Evolutionary conservation across 2,888 invertebrate species (phyloP).

Genomic region (Macrophya annulata): DNA sequence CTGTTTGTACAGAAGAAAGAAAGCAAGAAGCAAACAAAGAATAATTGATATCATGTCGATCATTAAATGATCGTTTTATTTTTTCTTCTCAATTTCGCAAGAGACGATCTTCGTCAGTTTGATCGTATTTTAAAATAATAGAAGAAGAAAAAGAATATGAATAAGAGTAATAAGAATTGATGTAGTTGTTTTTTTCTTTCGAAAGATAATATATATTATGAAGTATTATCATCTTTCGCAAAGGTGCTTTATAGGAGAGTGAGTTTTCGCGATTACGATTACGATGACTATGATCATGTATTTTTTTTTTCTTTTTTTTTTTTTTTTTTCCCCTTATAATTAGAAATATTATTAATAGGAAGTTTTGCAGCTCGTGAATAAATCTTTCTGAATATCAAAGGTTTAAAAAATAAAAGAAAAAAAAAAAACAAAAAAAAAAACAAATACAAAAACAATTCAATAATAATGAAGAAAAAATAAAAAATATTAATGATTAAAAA

Average conservation of each 20-base stretch:
- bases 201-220: background rate
- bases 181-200: background rate
- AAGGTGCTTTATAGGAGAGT: slow-evolving; percentile 22
- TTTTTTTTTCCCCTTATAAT: background rate
- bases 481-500: background rate
- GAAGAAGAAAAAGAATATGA: background rate
- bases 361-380: slow-evolving; percentile 42
- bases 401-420: background rate
- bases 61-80: background rate
- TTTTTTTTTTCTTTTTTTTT: background rate
- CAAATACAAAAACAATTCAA: background rate
- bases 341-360: slow-evolving; percentile 8
- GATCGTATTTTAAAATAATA: slow-evolving; percentile 4
- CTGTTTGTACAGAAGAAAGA: background rate
- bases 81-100: background rate
- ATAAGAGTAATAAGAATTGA: background rate
- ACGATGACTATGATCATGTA: background rate
- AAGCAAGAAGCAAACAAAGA: background rate
- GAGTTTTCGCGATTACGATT: background rate
- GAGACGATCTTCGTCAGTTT: background rate
- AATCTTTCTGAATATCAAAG: background rate
- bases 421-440: background rate
- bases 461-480: background rate
- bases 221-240: slow-evolving; percentile 1
- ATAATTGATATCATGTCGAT: background rate